Evolutionary conservation across 2,797 vertebrate genomes (phyloP).

Genomic region (Capromys pilorides): DNA sequence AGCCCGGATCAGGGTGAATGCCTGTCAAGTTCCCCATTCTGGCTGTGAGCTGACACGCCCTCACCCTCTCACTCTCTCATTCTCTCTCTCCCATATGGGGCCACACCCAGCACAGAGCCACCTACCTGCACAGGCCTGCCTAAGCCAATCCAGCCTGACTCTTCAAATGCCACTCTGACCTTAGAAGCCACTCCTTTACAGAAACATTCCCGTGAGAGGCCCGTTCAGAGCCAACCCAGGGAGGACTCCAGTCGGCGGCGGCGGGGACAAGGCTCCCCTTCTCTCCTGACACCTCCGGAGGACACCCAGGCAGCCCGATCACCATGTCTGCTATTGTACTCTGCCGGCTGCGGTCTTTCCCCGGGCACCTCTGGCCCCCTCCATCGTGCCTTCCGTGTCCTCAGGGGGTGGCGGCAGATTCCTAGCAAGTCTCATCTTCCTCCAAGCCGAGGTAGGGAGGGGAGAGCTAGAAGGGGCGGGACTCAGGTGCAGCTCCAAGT

Average conservation of each 20-base stretch:
- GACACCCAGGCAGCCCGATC: slow-evolving; percentile 52
- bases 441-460: slow-evolving; percentile 56
- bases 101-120: slow-evolving; percentile 66
- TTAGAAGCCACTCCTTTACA: slow-evolving; percentile 64
- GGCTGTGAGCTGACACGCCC: not conserved
- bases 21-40: not conserved
- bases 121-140: slow-evolving; percentile 76
- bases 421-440: slow-evolving; percentile 72
- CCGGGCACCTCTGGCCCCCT: slow-evolving; percentile 34
- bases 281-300: slow-evolving; percentile 66
- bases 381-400: slow-evolving; percentile 54
- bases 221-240: slow-evolving; percentile 59
- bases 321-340: slow-evolving; percentile 73
- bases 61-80: not conserved
- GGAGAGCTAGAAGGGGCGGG: slow-evolving; percentile 67
- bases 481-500: slow-evolving; percentile 78
- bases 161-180: slow-evolving; percentile 62
- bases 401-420: slow-evolving; percentile 21
- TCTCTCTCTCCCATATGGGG: slow-evolving; percentile 25
- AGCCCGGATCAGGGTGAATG: not conserved
- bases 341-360: slow-evolving; percentile 15
- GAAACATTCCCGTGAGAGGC: slow-evolving; percentile 21
- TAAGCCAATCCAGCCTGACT: slow-evolving; percentile 66
- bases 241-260: slow-evolving; percentile 18
- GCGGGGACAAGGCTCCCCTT: not conserved